phyloP scores from a whole-genome alignment of 2,888 invertebrate genomes.

The Protodeltote pygarga region DNA sequence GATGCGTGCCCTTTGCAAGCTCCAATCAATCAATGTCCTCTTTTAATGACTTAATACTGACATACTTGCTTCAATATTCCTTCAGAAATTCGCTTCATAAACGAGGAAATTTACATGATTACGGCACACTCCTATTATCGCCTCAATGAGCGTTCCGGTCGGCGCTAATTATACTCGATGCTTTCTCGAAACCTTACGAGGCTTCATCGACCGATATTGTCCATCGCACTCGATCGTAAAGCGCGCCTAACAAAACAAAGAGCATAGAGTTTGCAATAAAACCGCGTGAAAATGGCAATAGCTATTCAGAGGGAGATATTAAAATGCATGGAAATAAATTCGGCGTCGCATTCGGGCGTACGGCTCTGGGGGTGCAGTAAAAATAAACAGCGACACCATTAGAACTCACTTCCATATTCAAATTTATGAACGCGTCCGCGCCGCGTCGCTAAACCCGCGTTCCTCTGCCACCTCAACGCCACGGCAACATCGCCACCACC shows the following conservation, averaged over 20 bases:
- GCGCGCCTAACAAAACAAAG: constrained; percentile 76
- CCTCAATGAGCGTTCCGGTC: constrained; percentile 63
- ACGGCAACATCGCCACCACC: constrained; percentile 30
- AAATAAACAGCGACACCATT: constrained; percentile 88
- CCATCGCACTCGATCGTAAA: constrained; percentile 74
- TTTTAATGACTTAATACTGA: constrained; percentile 83
- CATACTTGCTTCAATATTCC: constrained; percentile 64
- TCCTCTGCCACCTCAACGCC: constrained; percentile 51
- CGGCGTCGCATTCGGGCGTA: constrained; percentile 87
- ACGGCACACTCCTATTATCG: constrained; percentile 66
- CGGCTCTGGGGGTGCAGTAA: constrained; percentile 86
- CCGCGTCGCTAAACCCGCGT: constrained; percentile 53
- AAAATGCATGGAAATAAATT: constrained; percentile 88
- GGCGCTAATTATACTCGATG: constrained; percentile 67
- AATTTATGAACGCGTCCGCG: constrained; percentile 85
- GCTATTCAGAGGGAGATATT: constrained; percentile 87
- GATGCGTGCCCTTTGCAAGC: constrained; percentile 74
- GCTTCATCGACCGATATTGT: constrained; percentile 76
- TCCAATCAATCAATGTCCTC: constrained; percentile 80
- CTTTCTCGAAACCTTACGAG: constrained; percentile 72
- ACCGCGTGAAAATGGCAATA: constrained; percentile 86
- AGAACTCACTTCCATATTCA: constrained; percentile 88
- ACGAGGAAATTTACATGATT: constrained; percentile 71
- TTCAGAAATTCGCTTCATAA: constrained; percentile 68
- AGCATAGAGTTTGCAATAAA: constrained; percentile 78